phyloP scores from a whole-genome alignment of 2,888 invertebrate species.

The Harpalus rufipes region DNA sequence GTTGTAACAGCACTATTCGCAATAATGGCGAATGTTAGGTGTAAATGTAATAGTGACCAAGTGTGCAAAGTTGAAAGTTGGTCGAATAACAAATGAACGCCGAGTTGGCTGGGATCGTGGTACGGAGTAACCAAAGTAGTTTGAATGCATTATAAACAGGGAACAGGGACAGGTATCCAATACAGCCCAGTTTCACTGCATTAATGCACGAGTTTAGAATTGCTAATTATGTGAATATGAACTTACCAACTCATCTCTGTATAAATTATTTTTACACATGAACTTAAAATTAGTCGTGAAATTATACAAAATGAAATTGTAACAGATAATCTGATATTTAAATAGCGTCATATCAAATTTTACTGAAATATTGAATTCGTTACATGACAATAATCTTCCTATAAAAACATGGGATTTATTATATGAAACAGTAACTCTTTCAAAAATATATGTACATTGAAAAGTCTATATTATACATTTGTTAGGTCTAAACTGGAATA shows the following conservation, averaged over 20 bases:
- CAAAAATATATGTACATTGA: too few relatives aligned
- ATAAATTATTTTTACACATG: conserved; percentile 28
- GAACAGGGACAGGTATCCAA: conserved; percentile 31
- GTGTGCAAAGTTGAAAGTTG: conserved; percentile 31
- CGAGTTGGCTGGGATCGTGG: conserved; percentile 2
- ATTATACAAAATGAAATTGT: background rate
- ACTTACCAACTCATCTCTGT: conserved; percentile 17
- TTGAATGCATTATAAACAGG: conserved; percentile 49
- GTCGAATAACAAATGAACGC: conserved; percentile 28
- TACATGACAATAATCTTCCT: too few relatives aligned
- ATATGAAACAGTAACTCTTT: too few relatives aligned
- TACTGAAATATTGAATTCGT: too few relatives aligned
- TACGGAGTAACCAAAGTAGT: conserved; percentile 49
- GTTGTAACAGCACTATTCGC: too few relatives aligned
- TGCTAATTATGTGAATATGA: conserved; percentile 40
- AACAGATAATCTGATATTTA: background rate
- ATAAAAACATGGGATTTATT: too few relatives aligned
- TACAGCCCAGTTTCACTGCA: conserved; percentile 25
- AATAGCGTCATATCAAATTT: background rate
- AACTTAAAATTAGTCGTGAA: background rate
- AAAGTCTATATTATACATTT: too few relatives aligned
- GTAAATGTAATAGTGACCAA: conserved; percentile 27
- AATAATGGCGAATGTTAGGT: background rate
- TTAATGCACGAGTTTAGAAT: conserved; percentile 51
- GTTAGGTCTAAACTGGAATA: too few relatives aligned